Base-by-base conservation (phyloP, 2,113 vertebrate genomes). In the Cavia porcellus region DNA sequence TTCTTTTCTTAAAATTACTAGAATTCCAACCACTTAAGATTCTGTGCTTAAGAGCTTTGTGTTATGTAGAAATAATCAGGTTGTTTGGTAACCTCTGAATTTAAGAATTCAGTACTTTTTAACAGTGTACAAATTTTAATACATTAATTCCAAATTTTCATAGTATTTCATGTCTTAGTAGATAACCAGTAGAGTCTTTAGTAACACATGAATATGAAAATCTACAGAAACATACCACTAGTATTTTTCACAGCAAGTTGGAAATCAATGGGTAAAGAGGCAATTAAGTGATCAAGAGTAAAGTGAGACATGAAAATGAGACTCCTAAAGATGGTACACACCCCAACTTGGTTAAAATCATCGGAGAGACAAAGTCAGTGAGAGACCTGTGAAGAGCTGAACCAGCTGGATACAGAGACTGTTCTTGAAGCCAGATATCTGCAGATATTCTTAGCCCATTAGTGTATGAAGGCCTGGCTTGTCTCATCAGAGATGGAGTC, bases 51-150 rank as follows among this genome's bases (percentile, higher is more conserved):
- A 92, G 64, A 86, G 57, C 25, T 96, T 86, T 57, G 25, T 80
- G 12, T 83, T 52, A 88, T 82, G 20, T 57, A 79, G 83, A 89
- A 92, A 90, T 45, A 94, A 38, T 11, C n/a, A 86, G 52, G 66
- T 66, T 42, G 47, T 87, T 86, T 50, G 72, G 28, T 66, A 87
- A 50, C 47, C 12, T 38, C 32, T 66, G 57, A 82, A n/a, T 77
- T 59, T n/a, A 64, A 92, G 45, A 94, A 72, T 86, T 89, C 25
- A 88, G 64, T 79, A 68, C 50, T 88, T 89, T 92, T 96, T 88
- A 93, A 72, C 55, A 96, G 86, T 92, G 15, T 77, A n/a, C 77
- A 87, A 47, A 75, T 79, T 90, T 96, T 90, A 89, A 57, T 80
- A 42, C 11, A 55, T 94, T 70, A 86, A 85, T 84, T 30, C 9